Percentiles rank a stretch among this genome's conserved stretches.
Evolutionary conservation across 2,113 vertebrate species (phyloP).

Genomic region (Oncorhynchus tshawytscha): DNA sequence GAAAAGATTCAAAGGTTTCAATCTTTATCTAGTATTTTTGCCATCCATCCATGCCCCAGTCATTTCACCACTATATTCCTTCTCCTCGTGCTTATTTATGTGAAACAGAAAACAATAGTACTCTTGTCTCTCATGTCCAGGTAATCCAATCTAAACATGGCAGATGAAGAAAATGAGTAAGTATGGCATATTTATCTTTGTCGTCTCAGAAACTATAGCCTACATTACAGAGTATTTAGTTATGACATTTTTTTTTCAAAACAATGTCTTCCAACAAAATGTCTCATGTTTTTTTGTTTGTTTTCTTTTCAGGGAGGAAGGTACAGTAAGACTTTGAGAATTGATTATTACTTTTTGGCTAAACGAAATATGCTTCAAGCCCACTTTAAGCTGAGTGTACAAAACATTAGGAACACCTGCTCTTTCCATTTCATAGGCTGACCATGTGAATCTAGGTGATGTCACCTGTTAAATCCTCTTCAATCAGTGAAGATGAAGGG

Average conservation of each 20-base stretch:
- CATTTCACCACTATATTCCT: not conserved
- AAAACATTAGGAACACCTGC: no score
- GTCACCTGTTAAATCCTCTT: no score
- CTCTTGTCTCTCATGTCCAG: slow-evolving; percentile 20
- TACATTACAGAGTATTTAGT: not conserved
- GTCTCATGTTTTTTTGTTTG: slow-evolving; percentile 15
- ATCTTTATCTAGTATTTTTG: not conserved
- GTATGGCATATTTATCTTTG: slow-evolving; percentile 29
- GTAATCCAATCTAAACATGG: slow-evolving; percentile 40
- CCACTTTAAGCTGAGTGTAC: not conserved
- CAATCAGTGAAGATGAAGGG: no score
- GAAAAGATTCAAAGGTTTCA: not conserved
- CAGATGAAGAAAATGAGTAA: slow-evolving; percentile 58
- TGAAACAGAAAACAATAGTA: slow-evolving; percentile 4
- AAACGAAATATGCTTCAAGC: slow-evolving; percentile 18
- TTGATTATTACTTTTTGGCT: not conserved
- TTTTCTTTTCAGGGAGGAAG: slow-evolving; percentile 58
- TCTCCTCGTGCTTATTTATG: not conserved
- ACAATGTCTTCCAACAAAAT: no score
- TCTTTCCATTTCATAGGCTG: no score
- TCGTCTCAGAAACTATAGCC: not conserved
- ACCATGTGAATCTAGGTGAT: no score
- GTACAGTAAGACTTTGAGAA: slow-evolving; percentile 47
- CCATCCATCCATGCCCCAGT: not conserved
- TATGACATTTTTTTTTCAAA: not conserved